Evolutionary conservation across 2,797 vertebrate genomes (phyloP).

Genomic region (Semaprochilodus insignis): DNA sequence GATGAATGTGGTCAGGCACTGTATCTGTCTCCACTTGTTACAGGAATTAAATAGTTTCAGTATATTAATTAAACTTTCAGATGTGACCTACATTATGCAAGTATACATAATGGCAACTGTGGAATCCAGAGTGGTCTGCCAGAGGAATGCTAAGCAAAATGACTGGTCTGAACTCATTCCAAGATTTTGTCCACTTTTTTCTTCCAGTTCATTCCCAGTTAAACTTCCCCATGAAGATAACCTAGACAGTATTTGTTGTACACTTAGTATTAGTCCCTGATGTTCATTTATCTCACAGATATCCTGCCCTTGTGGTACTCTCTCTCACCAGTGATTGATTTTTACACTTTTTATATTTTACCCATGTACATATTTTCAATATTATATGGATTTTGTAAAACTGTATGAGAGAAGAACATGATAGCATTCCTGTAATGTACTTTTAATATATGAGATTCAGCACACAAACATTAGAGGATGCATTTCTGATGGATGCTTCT

Average conservation of each 20-base stretch:
- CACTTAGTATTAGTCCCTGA: background rate
- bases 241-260: background rate
- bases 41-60: slow-evolving; percentile 5
- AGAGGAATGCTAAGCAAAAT: background rate
- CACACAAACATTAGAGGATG: too few species aligned
- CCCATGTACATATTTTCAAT: background rate
- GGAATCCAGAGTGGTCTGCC: slow-evolving; percentile 12
- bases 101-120: background rate
- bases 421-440: too few species aligned
- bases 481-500: too few species aligned
- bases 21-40: background rate
- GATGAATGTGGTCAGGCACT: background rate
- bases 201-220: too few species aligned
- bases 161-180: background rate
- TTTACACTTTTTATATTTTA: too few species aligned
- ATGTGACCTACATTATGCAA: slow-evolving; percentile 6
- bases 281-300: background rate
- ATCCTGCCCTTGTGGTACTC: background rate
- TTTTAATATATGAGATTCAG: too few species aligned
- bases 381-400: background rate
- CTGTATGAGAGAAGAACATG: too few species aligned
- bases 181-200: background rate
- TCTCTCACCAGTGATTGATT: too few species aligned
- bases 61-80: slow-evolving; percentile 36
- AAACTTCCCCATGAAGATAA: too few species aligned